Evolutionary conservation across 2,888 invertebrate species (phyloP).

Genomic region (Lumbricus terrestris): DNA sequence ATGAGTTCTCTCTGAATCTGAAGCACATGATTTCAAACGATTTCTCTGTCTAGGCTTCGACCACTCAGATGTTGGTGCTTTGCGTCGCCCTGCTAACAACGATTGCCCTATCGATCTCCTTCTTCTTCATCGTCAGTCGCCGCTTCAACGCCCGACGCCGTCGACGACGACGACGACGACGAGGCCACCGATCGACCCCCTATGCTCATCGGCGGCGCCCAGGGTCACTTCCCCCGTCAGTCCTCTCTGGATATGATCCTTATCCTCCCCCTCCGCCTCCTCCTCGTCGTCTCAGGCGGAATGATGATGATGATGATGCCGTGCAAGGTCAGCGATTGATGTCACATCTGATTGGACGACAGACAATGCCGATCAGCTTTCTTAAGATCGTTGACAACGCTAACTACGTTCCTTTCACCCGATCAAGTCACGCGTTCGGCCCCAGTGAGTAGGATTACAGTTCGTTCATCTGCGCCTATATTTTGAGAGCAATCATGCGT

Average conservation of each 20-base stretch:
- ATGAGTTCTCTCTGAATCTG: too few species aligned
- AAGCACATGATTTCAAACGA: not conserved
- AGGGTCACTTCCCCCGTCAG: not conserved
- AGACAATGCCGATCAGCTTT: constrained; percentile 38
- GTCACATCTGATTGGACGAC: constrained; percentile 8
- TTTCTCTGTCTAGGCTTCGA: not conserved
- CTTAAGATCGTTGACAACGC: constrained; percentile 38
- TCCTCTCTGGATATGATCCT: not conserved
- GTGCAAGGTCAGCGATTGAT: not conserved
- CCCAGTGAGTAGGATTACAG: not conserved
- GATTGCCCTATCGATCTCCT: not conserved
- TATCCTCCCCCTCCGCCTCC: not conserved
- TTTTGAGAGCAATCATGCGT: not conserved
- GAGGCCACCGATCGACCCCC: not conserved
- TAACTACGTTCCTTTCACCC: constrained; percentile 31
- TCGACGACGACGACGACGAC: not conserved
- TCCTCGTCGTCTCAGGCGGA: not conserved
- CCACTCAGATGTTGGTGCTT: not conserved
- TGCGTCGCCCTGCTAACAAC: not conserved
- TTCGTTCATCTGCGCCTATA: not conserved
- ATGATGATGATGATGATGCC: too few species aligned
- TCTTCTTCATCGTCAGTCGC: not conserved
- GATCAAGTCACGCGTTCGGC: not conserved
- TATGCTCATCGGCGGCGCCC: not conserved
- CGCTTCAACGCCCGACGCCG: not conserved